These are phyloP conservation scores for Ophthalmolycus amberensis DNA, from an alignment of 2,113 vertebrate species.

Conservation along the genomic window DNA sequence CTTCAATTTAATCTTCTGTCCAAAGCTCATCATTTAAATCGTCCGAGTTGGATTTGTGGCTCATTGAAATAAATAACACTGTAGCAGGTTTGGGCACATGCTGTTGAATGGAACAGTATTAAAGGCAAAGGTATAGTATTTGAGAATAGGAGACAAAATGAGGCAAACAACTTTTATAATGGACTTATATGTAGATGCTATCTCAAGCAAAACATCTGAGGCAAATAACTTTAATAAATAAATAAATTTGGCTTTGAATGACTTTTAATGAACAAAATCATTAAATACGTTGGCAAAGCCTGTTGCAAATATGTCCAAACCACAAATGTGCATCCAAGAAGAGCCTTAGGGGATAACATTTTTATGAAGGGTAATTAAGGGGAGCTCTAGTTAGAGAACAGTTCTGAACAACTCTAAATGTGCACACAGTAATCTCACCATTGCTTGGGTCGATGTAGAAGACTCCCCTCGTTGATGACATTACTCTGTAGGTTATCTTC, in stretches of 20 bases:
- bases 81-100: not conserved
- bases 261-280: conserved; percentile 53
- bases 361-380: conserved; percentile 34
- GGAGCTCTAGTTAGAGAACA: conserved; percentile 24
- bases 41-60: not conserved
- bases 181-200: conserved; percentile 41
- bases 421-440: conserved; percentile 79
- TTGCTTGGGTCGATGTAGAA: conserved; percentile 92
- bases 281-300: conserved; percentile 45
- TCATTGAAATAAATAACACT: conserved; percentile 10
- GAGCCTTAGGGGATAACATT: conserved; percentile 10
- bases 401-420: conserved; percentile 8
- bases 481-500: conserved; percentile 88
- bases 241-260: conserved; percentile 41
- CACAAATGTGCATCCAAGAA: conserved; percentile 18
- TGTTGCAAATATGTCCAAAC: conserved; percentile 39
- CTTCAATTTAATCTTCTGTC: not conserved
- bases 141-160: conserved; percentile 17
- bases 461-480: conserved; percentile 81
- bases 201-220: conserved; percentile 49
- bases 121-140: conserved; percentile 8
- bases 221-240: conserved; percentile 29
- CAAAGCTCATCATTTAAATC: conserved; percentile 1
- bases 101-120: conserved; percentile 12
- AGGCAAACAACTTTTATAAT: conserved; percentile 26